Percentiles rank a stretch among this genome's conserved stretches.
Evolutionary conservation across 2,888 invertebrate species (phyloP).

Genomic region (Sialis fuliginosa): DNA sequence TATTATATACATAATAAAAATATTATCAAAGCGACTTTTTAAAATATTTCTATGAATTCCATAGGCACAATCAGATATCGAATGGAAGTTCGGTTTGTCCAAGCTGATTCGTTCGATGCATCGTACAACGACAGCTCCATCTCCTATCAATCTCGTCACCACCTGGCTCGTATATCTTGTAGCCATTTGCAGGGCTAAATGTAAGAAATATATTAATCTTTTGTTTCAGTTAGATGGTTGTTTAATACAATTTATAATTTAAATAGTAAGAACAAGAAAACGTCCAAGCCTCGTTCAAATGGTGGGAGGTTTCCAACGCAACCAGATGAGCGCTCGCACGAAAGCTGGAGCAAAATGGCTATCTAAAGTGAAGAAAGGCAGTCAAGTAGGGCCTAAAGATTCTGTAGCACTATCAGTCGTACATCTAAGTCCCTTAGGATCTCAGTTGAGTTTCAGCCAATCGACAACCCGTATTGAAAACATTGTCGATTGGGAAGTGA

Average conservation of each 20-base stretch:
- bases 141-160: conserved; percentile 92
- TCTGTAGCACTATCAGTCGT: conserved; percentile 63
- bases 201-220: conserved; percentile 15
- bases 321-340: conserved; percentile 59
- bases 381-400: conserved; percentile 62
- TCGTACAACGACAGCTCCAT: conserved; percentile 90
- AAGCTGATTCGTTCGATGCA: conserved; percentile 98
- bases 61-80: conserved; percentile 97
- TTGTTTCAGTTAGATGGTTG: not conserved
- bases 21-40: no score
- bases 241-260: not conserved
- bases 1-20: no score
- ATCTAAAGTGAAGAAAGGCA: conserved; percentile 67
- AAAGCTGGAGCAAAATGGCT: conserved; percentile 82
- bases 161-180: conserved; percentile 81
- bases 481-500: conserved; percentile 81
- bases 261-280: conserved; percentile 22
- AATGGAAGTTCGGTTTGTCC: conserved; percentile 99
- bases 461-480: conserved; percentile 65
- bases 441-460: conserved; percentile 65
- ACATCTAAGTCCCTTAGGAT: conserved; percentile 68
- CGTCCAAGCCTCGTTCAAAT: conserved; percentile 72
- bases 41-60: conserved; percentile 5
- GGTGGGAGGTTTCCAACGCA: conserved; percentile 53
- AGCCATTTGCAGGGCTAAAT: conserved; percentile 48